phyloP scores from a whole-genome alignment of 2,113 vertebrate genomes.

The Cichladusa arquata region DNA sequence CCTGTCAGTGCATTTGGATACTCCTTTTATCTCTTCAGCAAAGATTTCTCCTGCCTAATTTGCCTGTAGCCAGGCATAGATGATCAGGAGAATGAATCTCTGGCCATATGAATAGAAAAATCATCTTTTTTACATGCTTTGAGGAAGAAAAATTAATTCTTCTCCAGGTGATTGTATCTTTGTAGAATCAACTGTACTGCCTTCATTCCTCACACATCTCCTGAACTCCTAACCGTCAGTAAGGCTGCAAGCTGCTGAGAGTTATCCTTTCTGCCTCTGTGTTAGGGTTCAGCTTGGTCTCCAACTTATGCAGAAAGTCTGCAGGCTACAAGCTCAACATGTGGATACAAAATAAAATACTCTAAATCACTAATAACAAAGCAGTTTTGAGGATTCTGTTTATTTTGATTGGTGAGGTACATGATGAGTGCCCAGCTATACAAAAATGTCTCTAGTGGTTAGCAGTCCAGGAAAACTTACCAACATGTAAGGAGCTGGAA shows the following conservation, averaged over 20 bases:
- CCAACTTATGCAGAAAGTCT: not conserved
- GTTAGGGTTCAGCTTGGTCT: not conserved
- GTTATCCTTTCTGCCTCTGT: not conserved
- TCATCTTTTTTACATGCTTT: not conserved
- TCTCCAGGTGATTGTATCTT: not conserved
- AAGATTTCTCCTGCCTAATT: not conserved
- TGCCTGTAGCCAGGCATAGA: not conserved
- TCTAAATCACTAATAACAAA: not conserved
- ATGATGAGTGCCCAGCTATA: not conserved
- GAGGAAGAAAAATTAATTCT: not conserved
- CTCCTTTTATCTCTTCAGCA: not conserved
- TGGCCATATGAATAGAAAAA: not conserved
- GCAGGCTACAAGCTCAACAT: not conserved
- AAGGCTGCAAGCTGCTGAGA: not conserved
- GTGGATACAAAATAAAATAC: not conserved
- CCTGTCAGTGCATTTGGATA: not conserved
- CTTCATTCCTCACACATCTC: not conserved
- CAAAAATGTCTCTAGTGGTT: not conserved
- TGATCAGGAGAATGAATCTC: not conserved
- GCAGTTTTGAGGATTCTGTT: not conserved
- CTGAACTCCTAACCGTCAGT: not conserved
- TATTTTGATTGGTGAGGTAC: not conserved
- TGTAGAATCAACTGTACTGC: not conserved
- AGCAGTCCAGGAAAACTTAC: not conserved
- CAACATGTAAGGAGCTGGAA: not conserved